phyloP scores from a whole-genome alignment of 2,888 invertebrate genomes.

The Parochlus steinenii region DNA sequence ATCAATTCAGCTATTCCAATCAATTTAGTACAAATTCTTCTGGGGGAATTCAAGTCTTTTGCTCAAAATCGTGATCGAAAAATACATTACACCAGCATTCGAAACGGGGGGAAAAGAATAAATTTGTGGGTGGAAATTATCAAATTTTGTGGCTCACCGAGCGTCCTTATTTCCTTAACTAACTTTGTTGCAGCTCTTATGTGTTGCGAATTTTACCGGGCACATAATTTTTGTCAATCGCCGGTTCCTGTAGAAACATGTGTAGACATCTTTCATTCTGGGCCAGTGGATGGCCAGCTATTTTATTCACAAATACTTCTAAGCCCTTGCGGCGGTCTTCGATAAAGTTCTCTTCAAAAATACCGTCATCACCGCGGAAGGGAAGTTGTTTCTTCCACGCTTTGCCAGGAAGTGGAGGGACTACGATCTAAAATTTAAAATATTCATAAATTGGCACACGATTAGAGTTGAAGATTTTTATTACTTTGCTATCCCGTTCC shows the following conservation, averaged over 20 bases:
- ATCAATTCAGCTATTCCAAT: too few relatives aligned
- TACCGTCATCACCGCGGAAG: constrained; percentile 95
- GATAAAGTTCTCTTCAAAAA: constrained; percentile 98
- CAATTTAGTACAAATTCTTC: too few relatives aligned
- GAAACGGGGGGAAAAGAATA: too few relatives aligned
- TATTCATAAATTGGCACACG: constrained; percentile 3
- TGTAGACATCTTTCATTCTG: constrained; percentile 98
- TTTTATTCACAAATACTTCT: constrained; percentile 98
- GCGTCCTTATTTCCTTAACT: too few relatives aligned
- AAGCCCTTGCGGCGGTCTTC: constrained; percentile 95
- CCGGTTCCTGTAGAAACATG: constrained; percentile 96
- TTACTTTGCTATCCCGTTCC: constrained; percentile 95
- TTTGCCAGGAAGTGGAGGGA: constrained; percentile 94
- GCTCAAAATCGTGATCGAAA: too few relatives aligned
- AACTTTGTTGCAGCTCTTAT: too few relatives aligned
- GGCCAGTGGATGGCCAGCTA: constrained; percentile 95
- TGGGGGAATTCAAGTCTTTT: too few relatives aligned
- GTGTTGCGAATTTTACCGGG: constrained; percentile 83
- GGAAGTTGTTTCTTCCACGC: constrained; percentile 97
- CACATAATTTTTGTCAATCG: constrained; percentile 98
- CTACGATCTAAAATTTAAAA: constrained; percentile 64
- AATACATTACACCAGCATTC: too few relatives aligned
- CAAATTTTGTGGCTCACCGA: too few relatives aligned
- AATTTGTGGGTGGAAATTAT: too few relatives aligned
- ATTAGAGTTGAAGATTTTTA: background rate